Evolutionary conservation across 2,888 invertebrate genomes (phyloP).

Genomic region (Bembecia ichneumoniformis): DNA sequence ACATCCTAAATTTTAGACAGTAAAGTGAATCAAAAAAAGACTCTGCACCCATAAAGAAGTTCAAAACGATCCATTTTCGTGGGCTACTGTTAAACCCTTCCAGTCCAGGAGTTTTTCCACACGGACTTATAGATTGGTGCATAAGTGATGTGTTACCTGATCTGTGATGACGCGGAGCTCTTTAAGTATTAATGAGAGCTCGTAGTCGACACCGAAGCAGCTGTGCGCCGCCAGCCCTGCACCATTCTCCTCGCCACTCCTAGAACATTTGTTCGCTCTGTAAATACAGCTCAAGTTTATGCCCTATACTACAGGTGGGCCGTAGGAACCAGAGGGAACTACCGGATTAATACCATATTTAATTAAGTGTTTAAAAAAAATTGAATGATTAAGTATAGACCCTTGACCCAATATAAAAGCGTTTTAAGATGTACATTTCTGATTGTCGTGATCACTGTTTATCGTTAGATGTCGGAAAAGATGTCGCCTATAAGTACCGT

Average conservation of each 20-base stretch:
- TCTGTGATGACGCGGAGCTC: slow-evolving; percentile 94
- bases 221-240: slow-evolving; percentile 86
- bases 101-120: not conserved
- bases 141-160: slow-evolving; percentile 68
- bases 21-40: no score
- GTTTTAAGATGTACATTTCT: slow-evolving; percentile 15
- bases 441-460: slow-evolving; percentile 12
- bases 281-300: slow-evolving; percentile 54
- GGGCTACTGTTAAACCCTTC: no score
- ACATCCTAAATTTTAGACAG: no score
- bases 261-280: slow-evolving; percentile 49
- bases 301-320: slow-evolving; percentile 61
- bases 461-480: slow-evolving; percentile 16
- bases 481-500: no score
- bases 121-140: no score
- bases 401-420: slow-evolving; percentile 41
- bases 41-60: not conserved
- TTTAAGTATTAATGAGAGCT: slow-evolving; percentile 94
- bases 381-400: slow-evolving; percentile 19
- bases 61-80: no score
- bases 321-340: slow-evolving; percentile 61
- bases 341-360: slow-evolving; percentile 51
- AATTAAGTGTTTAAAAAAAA: not conserved
- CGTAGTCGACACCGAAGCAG: slow-evolving; percentile 93
- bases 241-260: slow-evolving; percentile 74